Base-by-base conservation (phyloP, 92 coral and sea anemone genomes). In the Palythoa grandiflora region DNA sequence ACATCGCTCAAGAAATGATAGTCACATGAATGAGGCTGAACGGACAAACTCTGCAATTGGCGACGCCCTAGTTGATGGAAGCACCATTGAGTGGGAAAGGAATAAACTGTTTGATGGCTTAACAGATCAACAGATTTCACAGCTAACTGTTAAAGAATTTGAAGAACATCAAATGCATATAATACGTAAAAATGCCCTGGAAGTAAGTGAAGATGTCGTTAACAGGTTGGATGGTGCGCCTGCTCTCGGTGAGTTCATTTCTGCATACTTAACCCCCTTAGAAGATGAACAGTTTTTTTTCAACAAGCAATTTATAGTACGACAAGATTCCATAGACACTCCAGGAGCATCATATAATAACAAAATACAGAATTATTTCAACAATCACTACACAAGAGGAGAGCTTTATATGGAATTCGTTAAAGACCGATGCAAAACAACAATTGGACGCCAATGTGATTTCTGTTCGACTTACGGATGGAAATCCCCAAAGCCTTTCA, bases 341-440 rank as follows among this genome's bases (percentile, higher is more conserved):
- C 87, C 92, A 78, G 87, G 92, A 8, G 89, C 84, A n/a, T 59
- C 89, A 48, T 85, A 90, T 90, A 16, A 44, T 72, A 21, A 71
- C 13, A 90, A 90, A 47, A 79, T 90, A 59, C 79, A 87, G 48
- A 66, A 90, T 60, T 86, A 86, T 80, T 86, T 77, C 75, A 53
- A 87, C 40, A 86, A 60, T 3, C 93, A 90, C 68, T 86, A 80
- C 88, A 87, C 44, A 73, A 79, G 88, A 90, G 92, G 90, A 73
- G 90, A 87, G 80, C 93, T 87, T 20, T 90, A 87, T 59, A 90
- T 90, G 90, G 93, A 90, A 87, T 90, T 85, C 51, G 92, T 72
- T 7, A 83, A 80, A 50, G 84, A 81, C 40, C 55, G 87, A 48
- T 88, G 91, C 38, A 39, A 59, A 6, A 88, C 59, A 3, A 88